These are phyloP conservation scores for Drosophila melanosoma DNA, from an alignment of 2,888 invertebrate species.

Conservation along the genomic window DNA sequence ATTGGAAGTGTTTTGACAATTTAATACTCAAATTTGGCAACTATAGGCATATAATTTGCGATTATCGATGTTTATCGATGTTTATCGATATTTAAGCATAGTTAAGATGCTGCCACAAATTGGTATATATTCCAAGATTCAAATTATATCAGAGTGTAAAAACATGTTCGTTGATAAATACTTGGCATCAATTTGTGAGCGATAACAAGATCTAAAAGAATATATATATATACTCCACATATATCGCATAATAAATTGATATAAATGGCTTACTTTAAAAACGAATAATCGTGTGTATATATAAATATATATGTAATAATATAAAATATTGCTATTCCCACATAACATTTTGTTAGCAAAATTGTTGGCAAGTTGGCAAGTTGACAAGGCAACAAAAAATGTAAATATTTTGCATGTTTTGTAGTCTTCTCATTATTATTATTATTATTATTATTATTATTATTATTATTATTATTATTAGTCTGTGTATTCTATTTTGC, in stretches of 20 bases:
- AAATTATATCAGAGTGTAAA: neutral
- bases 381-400: neutral
- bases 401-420: neutral
- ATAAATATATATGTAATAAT: no score
- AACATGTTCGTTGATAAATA: neutral
- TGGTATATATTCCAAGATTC: neutral
- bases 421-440: neutral
- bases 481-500: neutral
- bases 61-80: neutral
- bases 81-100: no score
- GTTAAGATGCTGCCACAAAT: neutral
- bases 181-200: neutral
- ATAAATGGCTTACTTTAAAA: neutral
- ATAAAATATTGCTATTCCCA: neutral
- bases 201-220: neutral
- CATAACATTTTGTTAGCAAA: neutral
- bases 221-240: neutral
- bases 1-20: neutral
- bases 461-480: neutral
- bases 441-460: neutral
- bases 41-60: neutral
- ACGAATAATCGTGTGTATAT: neutral
- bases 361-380: neutral
- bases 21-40: no score
- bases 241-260: neutral